Base-by-base conservation (phyloP, 1,140 invertebrate species). In the Calliopsis andreniformis region DNA sequence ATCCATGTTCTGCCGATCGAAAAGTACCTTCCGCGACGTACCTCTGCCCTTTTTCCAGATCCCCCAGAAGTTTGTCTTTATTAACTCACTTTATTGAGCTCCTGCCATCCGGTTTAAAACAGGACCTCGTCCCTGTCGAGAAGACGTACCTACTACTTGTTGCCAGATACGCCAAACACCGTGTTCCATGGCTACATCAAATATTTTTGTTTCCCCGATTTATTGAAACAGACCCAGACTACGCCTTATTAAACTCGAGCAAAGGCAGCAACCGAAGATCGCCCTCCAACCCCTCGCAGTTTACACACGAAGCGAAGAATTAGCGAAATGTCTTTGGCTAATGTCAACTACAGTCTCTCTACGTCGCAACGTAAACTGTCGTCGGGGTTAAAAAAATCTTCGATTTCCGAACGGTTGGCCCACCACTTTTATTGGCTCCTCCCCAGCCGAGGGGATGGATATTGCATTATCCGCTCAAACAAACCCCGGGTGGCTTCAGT, bases 401-500 rank as follows among this genome's bases (percentile, higher is more conserved):
- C 56, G 71, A 80, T 61, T 83, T 78, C 62, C 80, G 63, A 75
- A 68, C 30, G 47, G 53, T 64, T 69, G 75, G 61, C 39, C 42
- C 58, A 35, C 68, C 73, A 85, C 73, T 88, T 83, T 87, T 86
- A 82, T 87, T 85, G 85, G 82, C 83, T 83, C 53, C 64, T 76
- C 69, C 75, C 69, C 71, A 75, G 83, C 76, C 76, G 83, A 88
- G 86, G n/a, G 86, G 85, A 76, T 84, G 83, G 83, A 88, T 87
- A 88, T 89, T 87, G 78, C 85, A 88, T 90, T 87, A 89, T 89
- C 85, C 88, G 79, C 79, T 87, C 81, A 85, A 88, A 87, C 83
- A 84, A 88, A 83, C 86, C 72, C 79, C 78, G 79, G 70, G 76
- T 68, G 78, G 84, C 85, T 88, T 85, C 77, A 83, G 86, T 87